Conservation (phyloP, 2,797 vertebrate species). For the Mus spretus region DNA sequence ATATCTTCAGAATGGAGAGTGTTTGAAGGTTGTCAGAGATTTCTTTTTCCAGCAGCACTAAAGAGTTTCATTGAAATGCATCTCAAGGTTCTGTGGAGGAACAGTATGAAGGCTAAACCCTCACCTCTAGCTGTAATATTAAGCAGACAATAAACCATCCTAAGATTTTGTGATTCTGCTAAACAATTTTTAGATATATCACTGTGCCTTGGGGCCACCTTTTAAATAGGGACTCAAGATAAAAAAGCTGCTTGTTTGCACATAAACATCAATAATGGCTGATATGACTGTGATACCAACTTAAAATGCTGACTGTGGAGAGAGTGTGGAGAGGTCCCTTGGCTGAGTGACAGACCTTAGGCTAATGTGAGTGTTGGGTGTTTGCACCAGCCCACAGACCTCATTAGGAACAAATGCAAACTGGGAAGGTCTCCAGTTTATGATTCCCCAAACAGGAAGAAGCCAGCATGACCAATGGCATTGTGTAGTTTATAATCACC, state of each 20-base stretch:
- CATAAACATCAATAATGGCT: conserved; percentile 84
- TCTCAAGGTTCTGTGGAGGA: neutral
- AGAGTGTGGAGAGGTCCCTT: conserved; percentile 75
- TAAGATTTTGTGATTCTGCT: conserved; percentile 41
- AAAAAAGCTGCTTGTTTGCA: conserved; percentile 76
- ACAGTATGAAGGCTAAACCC: neutral
- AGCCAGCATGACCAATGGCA: conserved; percentile 84
- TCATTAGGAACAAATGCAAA: neutral
- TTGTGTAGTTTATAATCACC: conserved; percentile 91
- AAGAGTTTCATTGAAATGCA: neutral
- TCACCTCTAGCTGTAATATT: neutral
- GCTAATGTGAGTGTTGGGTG: neutral
- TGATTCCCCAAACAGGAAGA: conserved; percentile 42
- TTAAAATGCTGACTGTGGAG: conserved; percentile 86
- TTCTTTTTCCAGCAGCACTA: neutral
- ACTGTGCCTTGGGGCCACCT: conserved; percentile 44
- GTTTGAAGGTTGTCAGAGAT: conserved; percentile 23
- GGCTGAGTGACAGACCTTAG: neutral
- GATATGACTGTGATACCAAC: conserved; percentile 82
- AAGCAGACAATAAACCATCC: neutral
- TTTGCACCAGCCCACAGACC: conserved; percentile 29
- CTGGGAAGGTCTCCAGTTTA: neutral
- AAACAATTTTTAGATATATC: conserved; percentile 52
- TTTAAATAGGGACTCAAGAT: conserved; percentile 61
- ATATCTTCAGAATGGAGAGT: neutral